Base-by-base conservation (phyloP, 2,888 invertebrate species). In the Stegana nigrithorax region DNA sequence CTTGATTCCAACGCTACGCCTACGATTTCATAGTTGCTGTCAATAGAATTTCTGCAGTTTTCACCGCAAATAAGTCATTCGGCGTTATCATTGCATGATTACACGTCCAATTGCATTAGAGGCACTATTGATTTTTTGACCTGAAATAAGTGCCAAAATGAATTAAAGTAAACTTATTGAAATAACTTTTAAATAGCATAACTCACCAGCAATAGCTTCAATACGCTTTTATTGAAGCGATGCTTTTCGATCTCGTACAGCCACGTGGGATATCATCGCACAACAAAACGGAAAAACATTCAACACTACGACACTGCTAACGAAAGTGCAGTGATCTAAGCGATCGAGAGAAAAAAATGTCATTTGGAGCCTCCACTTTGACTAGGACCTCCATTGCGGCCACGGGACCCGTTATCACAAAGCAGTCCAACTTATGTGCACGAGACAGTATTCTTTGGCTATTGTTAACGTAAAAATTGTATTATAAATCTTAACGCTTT, bases 191-290 rank as follows among this genome's bases (percentile, higher is more conserved):
- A 10, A 26, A 26, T 4, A 4, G 2, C 3, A 29, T 21, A 2
- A 63, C 69, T 61, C 84, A 92, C 93, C 88, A 92, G 93, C 66
- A 96, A 89, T 78, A 93, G 87, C 84, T 92, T 92, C 70, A 96
- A 87, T 73, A 97, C 87, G 73, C 93, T 92, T 81, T 90, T 91
- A 74, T 95, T 89, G 42, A 95, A 88, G 65, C 90, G 87, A 87
- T 94, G 93, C 73, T 90, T 89, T 64, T 91, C 89, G 74, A 94
- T 89, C 86, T 93, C 94, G 85, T 92, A 92, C 71, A 96, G 88
- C 96, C 97, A 97, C 65, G 92, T 89, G 53, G 96, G 95, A 81
- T 96, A 94, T 73, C 91, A 91, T 78, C 93, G 89, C 56, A 95
- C 92, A 65, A 95, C 90, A 85, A 93, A 92, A 64, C 94, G n/a